Percentiles rank a stretch among this genome's conserved stretches.
phyloP scores from a whole-genome alignment of 37 sponge, comb jelly and placozoan genomes.

The Ianthella basta region DNA sequence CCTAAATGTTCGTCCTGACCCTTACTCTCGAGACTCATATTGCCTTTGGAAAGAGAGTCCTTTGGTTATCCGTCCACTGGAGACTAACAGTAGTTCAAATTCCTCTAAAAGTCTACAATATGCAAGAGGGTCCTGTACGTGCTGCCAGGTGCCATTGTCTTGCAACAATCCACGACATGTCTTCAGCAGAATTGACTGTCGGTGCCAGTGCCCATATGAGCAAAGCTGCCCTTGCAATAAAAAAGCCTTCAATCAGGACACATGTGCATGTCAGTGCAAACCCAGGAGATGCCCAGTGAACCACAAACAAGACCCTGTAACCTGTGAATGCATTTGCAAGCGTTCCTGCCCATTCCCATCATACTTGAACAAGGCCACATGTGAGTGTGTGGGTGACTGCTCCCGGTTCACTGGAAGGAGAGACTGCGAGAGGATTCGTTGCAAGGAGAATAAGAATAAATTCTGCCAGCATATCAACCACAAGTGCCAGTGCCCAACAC shows the following conservation, averaged over 20 bases:
- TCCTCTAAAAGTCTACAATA: background rate
- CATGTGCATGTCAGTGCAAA: background rate
- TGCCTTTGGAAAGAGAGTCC: background rate
- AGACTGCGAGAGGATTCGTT: background rate
- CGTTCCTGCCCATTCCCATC: background rate
- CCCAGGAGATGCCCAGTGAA: background rate
- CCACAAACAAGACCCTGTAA: background rate
- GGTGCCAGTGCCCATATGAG: background rate
- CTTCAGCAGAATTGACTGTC: constrained; percentile 2
- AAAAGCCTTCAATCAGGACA: background rate
- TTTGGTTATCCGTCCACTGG: background rate
- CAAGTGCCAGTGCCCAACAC: background rate
- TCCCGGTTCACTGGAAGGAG: background rate
- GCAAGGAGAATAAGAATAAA: background rate
- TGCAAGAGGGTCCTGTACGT: background rate
- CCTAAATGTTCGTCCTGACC: background rate
- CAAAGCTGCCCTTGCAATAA: background rate
- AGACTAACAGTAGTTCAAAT: background rate
- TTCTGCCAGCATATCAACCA: background rate
- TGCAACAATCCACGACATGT: constrained; percentile 8
- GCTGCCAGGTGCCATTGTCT: background rate
- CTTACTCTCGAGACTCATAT: background rate
- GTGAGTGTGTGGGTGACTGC: constrained; percentile 1
- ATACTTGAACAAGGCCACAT: background rate
- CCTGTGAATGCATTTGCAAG: constrained; percentile 1